phyloP scores from a whole-genome alignment of 2,113 vertebrate genomes.

The Macrotus californicus region DNA sequence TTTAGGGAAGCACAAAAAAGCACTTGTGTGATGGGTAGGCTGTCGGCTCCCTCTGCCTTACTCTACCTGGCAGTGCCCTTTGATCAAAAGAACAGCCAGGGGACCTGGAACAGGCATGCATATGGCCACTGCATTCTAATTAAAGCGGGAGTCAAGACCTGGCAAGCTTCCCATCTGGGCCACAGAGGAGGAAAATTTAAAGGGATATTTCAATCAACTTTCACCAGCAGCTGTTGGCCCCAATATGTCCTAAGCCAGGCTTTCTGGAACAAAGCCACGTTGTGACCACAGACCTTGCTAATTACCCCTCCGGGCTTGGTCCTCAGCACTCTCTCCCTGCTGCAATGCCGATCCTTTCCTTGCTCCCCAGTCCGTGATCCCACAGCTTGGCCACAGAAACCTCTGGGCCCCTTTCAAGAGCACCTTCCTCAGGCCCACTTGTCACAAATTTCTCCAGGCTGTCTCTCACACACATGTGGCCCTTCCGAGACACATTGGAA shows the following conservation, averaged over 20 bases:
- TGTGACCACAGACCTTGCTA: neutral
- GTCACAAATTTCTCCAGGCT: neutral
- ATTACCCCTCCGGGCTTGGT: neutral
- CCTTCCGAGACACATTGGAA: neutral
- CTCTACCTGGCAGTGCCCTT: neutral
- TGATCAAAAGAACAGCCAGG: neutral
- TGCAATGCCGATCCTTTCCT: neutral
- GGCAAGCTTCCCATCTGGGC: neutral
- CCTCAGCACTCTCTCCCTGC: neutral
- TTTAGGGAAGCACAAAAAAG: neutral
- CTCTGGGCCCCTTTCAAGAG: neutral
- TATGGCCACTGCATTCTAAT: neutral
- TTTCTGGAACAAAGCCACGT: neutral
- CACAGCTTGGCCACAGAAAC: neutral
- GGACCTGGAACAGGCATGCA: neutral
- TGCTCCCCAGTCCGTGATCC: neutral
- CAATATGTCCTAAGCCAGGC: neutral
- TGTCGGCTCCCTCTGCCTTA: neutral
- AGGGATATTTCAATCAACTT: neutral
- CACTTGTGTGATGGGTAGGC: neutral
- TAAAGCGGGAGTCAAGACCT: neutral
- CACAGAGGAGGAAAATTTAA: neutral
- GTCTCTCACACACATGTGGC: neutral
- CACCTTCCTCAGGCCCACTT: neutral
- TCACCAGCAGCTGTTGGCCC: neutral